Conservation (phyloP, 2,113 vertebrate genomes). For the Oxyruncus cristatus region DNA sequence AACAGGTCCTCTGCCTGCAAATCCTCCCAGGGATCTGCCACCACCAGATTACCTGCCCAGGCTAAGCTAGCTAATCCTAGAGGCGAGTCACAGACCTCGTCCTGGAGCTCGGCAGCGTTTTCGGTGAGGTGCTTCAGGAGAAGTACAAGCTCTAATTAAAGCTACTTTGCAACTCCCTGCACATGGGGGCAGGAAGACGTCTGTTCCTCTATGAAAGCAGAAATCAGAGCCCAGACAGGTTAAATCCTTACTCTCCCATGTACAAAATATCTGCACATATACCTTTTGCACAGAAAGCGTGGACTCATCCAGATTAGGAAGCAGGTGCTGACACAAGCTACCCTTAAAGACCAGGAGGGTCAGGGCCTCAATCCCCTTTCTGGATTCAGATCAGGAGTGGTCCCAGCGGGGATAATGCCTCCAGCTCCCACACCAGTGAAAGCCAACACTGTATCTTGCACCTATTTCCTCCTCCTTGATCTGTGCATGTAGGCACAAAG, state of each 20-base stretch:
- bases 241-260: background rate
- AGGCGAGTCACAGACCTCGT: background rate
- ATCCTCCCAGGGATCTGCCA: slow-evolving; percentile 33
- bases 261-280: background rate
- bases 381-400: background rate
- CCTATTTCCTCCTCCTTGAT: background rate
- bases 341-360: background rate
- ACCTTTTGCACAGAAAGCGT: fast-evolving
- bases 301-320: background rate
- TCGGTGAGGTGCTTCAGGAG: background rate
- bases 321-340: background rate
- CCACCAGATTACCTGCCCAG: slow-evolving; percentile 23
- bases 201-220: background rate
- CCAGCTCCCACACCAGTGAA: background rate
- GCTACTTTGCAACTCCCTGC: background rate
- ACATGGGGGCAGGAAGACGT: background rate
- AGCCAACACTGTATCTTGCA: fast-evolving
- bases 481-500: background rate
- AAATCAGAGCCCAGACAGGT: background rate
- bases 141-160: background rate
- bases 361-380: background rate
- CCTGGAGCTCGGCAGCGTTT: background rate
- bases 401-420: background rate
- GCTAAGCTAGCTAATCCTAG: slow-evolving; percentile 34
- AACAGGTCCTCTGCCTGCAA: slow-evolving; percentile 10